phyloP scores from a whole-genome alignment of 2,113 vertebrate species.

The Rhinopomastus cyanomelas region DNA sequence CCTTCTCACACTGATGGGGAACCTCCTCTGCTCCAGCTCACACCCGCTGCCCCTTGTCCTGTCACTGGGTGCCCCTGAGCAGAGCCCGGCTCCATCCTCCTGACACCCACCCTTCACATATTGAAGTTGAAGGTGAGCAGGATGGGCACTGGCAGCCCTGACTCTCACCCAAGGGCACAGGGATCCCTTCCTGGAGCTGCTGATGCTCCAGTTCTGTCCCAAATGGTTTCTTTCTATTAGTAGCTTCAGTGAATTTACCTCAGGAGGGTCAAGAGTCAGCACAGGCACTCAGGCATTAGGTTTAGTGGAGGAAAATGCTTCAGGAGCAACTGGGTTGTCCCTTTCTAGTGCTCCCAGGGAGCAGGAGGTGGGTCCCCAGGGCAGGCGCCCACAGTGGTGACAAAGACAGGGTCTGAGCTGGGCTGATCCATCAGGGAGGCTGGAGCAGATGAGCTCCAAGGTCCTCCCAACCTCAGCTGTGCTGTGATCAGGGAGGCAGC shows the following conservation, averaged over 20 bases:
- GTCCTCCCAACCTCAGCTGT: too few species aligned
- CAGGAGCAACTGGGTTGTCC: background rate
- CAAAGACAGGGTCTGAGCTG: background rate
- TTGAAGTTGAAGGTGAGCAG: background rate
- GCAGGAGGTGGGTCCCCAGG: background rate
- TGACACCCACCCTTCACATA: too few species aligned
- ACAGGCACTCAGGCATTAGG: background rate
- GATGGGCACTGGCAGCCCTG: background rate
- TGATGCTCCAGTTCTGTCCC: background rate
- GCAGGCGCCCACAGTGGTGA: background rate
- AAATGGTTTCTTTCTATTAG: background rate
- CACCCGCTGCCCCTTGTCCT: too few species aligned
- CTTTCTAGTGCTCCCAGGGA: rapidly evolving
- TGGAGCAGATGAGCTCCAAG: too few species aligned
- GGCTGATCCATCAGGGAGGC: background rate
- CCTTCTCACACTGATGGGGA: too few species aligned
- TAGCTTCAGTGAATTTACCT: background rate
- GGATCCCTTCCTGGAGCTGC: background rate
- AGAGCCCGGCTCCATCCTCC: too few species aligned
- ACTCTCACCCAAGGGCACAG: too few species aligned
- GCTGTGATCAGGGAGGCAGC: background rate
- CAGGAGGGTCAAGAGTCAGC: background rate
- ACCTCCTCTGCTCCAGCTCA: too few species aligned
- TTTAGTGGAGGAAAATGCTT: background rate
- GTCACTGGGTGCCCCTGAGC: too few species aligned